These are phyloP conservation scores for Chiroxiphia lanceolata DNA, from an alignment of 2,797 vertebrate genomes.

Conservation along the genomic window DNA sequence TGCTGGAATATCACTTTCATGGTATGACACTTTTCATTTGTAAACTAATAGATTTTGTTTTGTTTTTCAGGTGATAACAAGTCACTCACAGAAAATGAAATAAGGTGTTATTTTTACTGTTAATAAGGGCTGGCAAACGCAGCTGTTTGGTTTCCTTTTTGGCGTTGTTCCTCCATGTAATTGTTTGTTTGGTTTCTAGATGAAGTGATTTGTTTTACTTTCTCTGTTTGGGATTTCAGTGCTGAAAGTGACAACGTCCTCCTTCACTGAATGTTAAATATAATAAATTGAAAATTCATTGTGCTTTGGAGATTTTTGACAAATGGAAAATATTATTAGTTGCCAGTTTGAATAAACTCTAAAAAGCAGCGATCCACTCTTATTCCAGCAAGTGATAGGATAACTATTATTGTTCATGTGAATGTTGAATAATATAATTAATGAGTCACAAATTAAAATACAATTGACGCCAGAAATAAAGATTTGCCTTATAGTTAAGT, in stretches of 20 bases:
- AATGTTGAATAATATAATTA: conserved; percentile 4
- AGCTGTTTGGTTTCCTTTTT: conserved; percentile 50
- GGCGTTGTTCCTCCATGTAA: neutral
- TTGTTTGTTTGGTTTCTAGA: conserved; percentile 61
- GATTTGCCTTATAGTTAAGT: neutral
- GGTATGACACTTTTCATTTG: neutral
- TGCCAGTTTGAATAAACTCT: conserved; percentile 21
- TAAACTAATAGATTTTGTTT: neutral
- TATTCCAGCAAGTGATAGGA: neutral
- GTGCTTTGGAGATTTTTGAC: conserved; percentile 22
- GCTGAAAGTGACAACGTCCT: conserved; percentile 9
- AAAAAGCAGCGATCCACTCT: neutral
- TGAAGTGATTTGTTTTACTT: conserved; percentile 53
- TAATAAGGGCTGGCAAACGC: conserved; percentile 6
- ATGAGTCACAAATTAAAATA: conserved; percentile 25
- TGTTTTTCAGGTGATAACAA: conserved; percentile 39
- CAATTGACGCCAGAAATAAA: conserved; percentile 1
- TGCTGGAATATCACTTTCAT: neutral
- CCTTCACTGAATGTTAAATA: neutral
- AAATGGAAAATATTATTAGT: conserved; percentile 29
- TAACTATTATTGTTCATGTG: conserved; percentile 41
- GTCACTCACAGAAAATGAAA: neutral
- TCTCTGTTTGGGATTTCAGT: conserved; percentile 9
- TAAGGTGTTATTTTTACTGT: conserved; percentile 23
- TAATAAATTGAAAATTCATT: neutral